These are phyloP conservation scores for Bemisia tabaci DNA, from an alignment of 1,140 invertebrate species.

Conservation along the genomic window DNA sequence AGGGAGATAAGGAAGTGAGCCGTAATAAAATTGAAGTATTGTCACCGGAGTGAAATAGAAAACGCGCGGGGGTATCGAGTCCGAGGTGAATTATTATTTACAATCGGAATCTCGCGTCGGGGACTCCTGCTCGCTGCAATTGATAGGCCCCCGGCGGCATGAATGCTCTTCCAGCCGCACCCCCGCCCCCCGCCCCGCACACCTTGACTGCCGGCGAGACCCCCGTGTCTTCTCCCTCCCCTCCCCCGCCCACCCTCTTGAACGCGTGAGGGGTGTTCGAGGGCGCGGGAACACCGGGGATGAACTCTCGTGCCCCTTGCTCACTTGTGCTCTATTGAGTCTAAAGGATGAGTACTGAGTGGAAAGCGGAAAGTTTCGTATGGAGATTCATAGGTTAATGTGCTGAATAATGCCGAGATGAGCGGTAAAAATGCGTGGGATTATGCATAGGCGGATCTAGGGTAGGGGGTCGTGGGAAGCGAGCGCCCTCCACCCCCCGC, in stretches of 20 bases:
- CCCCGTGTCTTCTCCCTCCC: background rate
- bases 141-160: background rate
- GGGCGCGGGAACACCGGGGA: no score
- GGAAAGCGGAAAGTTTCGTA: no score
- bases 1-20: background rate
- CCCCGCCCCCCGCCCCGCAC: background rate
- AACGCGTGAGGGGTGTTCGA: no score
- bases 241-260: background rate
- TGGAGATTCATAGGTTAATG: no score
- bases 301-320: no score
- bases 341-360: no score
- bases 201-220: background rate
- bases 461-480: no score
- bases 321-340: no score
- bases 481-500: no score
- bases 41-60: background rate
- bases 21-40: background rate
- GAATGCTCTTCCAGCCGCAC: background rate
- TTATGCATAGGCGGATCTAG: no score
- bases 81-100: background rate
- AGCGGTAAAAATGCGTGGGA: no score
- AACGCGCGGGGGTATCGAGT: background rate
- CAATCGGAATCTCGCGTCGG: background rate
- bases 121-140: background rate
- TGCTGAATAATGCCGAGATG: no score